Conservation (phyloP, 2,888 invertebrate species). For the Sturmia bella region DNA sequence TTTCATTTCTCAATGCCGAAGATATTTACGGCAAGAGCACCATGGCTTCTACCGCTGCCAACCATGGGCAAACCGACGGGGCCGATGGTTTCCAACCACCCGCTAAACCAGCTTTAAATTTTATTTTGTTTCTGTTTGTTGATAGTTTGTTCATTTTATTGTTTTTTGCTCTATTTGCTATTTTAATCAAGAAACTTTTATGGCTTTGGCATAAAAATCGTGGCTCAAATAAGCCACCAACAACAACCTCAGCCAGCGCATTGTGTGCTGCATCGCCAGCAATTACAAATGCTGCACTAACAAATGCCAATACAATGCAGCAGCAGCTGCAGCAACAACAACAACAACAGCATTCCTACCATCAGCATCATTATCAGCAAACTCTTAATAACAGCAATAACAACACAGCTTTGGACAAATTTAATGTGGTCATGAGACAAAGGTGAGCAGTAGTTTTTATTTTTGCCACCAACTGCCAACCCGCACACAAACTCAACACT, state of each 20-base stretch:
- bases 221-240: conserved; percentile 66
- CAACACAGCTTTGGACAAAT: conserved; percentile 83
- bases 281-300: neutral
- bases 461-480: conserved; percentile 2
- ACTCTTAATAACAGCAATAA: conserved; percentile 33
- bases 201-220: conserved; percentile 83
- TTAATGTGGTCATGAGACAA: conserved; percentile 84
- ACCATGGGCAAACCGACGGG: conserved; percentile 11
- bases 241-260: conserved; percentile 29
- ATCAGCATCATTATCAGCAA: conserved; percentile 53
- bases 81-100: conserved; percentile 2
- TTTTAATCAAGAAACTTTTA: conserved; percentile 85
- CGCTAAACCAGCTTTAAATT: conserved; percentile 75
- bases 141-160: conserved; percentile 86
- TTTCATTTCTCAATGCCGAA: conserved; percentile 56
- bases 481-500: no score
- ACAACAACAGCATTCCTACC: conserved; percentile 5
- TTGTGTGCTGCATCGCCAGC: conserved; percentile 23
- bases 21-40: conserved; percentile 48
- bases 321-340: conserved; percentile 14
- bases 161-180: conserved; percentile 86
- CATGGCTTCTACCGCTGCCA: conserved; percentile 19
- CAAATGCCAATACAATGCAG: conserved; percentile 29
- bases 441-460: conserved; percentile 74
- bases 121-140: conserved; percentile 83